Conservation (phyloP, 2,113 vertebrate species). For the Pleuronectes platessa region DNA sequence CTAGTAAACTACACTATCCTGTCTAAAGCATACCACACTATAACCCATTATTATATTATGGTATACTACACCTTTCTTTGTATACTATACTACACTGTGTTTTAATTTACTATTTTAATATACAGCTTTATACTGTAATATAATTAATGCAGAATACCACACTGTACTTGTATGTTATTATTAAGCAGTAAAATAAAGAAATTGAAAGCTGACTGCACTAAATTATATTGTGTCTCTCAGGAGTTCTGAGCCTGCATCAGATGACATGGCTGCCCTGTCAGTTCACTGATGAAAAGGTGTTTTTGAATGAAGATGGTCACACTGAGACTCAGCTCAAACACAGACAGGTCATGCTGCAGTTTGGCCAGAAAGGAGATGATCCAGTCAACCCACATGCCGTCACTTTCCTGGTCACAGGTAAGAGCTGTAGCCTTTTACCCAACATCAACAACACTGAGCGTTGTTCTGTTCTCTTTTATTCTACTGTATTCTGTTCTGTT, state of each 20-base stretch:
- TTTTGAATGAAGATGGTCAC: slow-evolving; percentile 12
- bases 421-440: background rate
- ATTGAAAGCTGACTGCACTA: background rate
- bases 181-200: background rate
- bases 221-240: slow-evolving; percentile 18
- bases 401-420: slow-evolving; percentile 80
- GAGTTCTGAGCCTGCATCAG: slow-evolving; percentile 43
- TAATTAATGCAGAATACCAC: background rate
- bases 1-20: background rate
- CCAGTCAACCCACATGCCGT: slow-evolving; percentile 66
- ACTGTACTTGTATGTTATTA: background rate
- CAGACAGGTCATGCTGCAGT: slow-evolving; percentile 78
- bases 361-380: slow-evolving; percentile 71
- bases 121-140: too few relatives aligned
- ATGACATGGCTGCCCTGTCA: slow-evolving; percentile 77
- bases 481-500: background rate
- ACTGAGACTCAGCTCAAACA: slow-evolving; percentile 47
- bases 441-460: background rate
- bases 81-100: too few relatives aligned
- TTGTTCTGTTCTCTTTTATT: background rate
- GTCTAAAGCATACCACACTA: background rate
- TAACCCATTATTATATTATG: background rate
- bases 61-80: background rate
- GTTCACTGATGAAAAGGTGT: slow-evolving; percentile 73
- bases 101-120: too few relatives aligned